A percentile compares a stretch with the other conserved stretches of the same genome.
These are phyloP conservation scores for Tragelaphus buxtoni DNA, from an alignment of 2,113 vertebrate genomes.

Conservation along the genomic window DNA sequence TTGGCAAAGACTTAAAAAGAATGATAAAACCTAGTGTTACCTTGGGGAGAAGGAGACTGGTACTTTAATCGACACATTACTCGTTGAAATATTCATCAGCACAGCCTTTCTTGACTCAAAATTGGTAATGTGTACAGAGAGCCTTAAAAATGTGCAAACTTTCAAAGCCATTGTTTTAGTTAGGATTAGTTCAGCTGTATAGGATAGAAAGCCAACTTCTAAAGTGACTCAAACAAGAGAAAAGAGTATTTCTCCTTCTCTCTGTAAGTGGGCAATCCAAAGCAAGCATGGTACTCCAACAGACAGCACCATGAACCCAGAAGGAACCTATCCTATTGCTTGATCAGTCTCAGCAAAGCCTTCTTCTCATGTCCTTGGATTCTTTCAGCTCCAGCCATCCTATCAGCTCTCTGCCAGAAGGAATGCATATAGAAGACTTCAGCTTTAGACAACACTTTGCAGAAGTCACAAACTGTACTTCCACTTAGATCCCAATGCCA, in stretches of 20 bases:
- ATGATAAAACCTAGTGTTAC: background rate
- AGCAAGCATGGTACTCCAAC: rapidly evolving
- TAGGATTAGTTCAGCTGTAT: background rate
- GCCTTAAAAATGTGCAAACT: background rate
- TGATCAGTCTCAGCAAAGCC: background rate
- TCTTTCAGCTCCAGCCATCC: background rate
- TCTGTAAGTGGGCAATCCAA: background rate
- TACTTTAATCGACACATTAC: background rate
- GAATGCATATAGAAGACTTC: background rate
- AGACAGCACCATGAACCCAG: too few relatives aligned
- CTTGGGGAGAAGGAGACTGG: background rate
- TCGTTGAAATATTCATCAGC: background rate
- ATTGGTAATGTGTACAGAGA: background rate
- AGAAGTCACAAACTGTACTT: background rate
- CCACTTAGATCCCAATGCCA: background rate
- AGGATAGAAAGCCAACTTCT: background rate
- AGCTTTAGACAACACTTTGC: background rate
- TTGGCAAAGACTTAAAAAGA: background rate
- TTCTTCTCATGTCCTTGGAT: background rate
- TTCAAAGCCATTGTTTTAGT: background rate
- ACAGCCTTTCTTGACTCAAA: background rate
- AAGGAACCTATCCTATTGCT: background rate
- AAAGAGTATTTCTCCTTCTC: background rate
- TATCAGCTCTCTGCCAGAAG: background rate
- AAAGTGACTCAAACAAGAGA: background rate